A percentile compares a stretch with the other conserved stretches of the same genome.
These are phyloP conservation scores for Apeltes quadracus DNA, from an alignment of 2,113 vertebrate genomes.

Conservation along the genomic window DNA sequence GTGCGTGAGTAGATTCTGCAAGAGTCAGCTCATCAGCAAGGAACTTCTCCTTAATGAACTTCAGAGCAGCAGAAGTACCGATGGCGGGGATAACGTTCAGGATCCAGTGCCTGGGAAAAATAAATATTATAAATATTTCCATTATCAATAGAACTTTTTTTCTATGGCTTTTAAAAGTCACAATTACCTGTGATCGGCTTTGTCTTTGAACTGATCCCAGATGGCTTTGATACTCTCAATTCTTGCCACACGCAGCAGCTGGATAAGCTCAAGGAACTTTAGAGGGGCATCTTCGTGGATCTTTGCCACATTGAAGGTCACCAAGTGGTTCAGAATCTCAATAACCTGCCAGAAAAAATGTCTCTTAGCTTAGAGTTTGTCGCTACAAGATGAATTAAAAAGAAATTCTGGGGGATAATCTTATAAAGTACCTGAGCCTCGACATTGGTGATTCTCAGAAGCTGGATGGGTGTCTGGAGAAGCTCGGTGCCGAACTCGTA, in stretches of 20 bases:
- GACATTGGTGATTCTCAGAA: constrained; percentile 77
- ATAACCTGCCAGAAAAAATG: constrained; percentile 71
- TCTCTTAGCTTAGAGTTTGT: neutral
- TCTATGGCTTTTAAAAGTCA: neutral
- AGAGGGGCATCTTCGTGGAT: constrained; percentile 82
- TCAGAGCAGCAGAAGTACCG: constrained; percentile 72
- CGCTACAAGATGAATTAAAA: neutral
- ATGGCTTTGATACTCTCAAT: constrained; percentile 70
- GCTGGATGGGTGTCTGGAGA: constrained; percentile 81
- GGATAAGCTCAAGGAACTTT: constrained; percentile 82
- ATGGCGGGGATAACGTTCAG: constrained; percentile 80
- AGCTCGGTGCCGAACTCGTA: constrained; percentile 78
- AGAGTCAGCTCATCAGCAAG: constrained; percentile 70
- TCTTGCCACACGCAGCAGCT: constrained; percentile 77
- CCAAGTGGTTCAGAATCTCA: constrained; percentile 81
- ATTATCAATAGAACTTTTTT: neutral
- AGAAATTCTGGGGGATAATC: neutral
- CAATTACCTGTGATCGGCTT: constrained; percentile 70
- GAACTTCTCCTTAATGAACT: constrained; percentile 81
- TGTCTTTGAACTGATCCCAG: constrained; percentile 74
- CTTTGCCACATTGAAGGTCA: constrained; percentile 73
- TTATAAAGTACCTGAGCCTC: constrained; percentile 72
- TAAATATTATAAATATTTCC: neutral
- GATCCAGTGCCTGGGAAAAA: constrained; percentile 77
- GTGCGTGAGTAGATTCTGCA: constrained; percentile 70